A percentile compares a stretch with the other conserved stretches of the same genome.
phyloP scores from a whole-genome alignment of 1,140 invertebrate genomes.

The Cepaea nemoralis region DNA sequence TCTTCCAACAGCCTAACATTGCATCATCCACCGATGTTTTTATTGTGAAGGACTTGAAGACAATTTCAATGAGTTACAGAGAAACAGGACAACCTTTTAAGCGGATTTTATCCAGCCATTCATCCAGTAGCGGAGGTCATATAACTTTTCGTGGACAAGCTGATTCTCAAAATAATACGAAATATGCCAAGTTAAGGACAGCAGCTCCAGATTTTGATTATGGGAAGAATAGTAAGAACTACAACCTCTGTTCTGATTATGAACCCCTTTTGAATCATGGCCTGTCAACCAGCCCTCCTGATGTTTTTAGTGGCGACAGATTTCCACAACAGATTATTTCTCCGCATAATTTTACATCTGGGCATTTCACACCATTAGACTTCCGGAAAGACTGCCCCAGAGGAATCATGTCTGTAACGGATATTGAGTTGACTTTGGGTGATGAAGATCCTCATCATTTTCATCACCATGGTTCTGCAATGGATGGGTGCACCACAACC shows the following conservation, averaged over 20 bases:
- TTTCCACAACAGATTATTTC: background rate
- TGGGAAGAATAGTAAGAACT: background rate
- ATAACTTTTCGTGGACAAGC: background rate
- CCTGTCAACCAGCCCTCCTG: background rate
- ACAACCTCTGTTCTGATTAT: background rate
- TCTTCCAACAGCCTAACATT: no score
- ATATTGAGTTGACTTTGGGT: constrained; percentile 29
- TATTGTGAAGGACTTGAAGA: background rate
- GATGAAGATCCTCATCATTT: constrained; percentile 44
- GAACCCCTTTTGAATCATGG: background rate
- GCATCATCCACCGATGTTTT: no score
- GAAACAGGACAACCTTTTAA: constrained; percentile 1
- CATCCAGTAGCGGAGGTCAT: background rate
- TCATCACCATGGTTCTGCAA: background rate
- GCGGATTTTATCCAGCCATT: background rate
- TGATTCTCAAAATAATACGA: background rate
- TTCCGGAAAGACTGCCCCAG: background rate
- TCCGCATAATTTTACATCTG: background rate
- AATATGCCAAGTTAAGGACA: constrained; percentile 4
- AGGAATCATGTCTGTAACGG: constrained; percentile 24
- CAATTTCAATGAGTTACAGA: background rate
- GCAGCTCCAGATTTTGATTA: background rate
- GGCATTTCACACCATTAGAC: background rate
- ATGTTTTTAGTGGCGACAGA: background rate
- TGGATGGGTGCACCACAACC: background rate